Evolutionary conservation across 2,113 vertebrate genomes (phyloP).

Genomic region (Suncus etruscus): DNA sequence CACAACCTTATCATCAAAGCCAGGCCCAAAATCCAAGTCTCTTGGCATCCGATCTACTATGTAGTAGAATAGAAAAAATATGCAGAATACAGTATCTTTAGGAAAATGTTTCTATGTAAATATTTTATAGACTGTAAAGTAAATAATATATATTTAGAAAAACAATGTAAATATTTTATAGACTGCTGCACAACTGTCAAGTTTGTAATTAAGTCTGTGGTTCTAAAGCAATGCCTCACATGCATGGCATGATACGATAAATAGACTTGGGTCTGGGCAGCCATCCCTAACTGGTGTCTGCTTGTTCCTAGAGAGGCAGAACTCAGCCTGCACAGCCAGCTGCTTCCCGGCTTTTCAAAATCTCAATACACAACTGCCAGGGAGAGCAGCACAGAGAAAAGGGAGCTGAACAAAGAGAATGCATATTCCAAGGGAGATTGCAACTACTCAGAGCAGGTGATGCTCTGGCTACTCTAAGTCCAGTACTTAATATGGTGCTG

Average conservation of each 20-base stretch:
- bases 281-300: neutral
- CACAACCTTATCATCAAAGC: neutral
- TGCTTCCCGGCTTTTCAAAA: neutral
- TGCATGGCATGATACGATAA: neutral
- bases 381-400: neutral
- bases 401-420: neutral
- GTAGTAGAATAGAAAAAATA: neutral
- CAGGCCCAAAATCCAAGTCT: neutral
- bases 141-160: constrained; percentile 67
- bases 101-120: constrained; percentile 50
- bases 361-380: neutral
- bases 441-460: neutral
- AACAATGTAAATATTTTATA: constrained; percentile 71
- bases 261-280: neutral
- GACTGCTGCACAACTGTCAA: constrained; percentile 40
- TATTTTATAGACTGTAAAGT: constrained; percentile 59
- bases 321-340: neutral
- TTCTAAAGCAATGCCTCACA: neutral
- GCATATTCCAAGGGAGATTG: neutral
- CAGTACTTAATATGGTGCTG: neutral
- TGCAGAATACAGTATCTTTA: constrained; percentile 26
- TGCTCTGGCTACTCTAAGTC: neutral
- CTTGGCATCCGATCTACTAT: neutral
- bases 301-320: neutral
- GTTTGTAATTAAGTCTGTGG: constrained; percentile 55